Percentiles rank a stretch among this genome's conserved stretches.
These are phyloP conservation scores for Aproaerema taeniolella DNA, from an alignment of 2,888 invertebrate species.

Conservation along the genomic window DNA sequence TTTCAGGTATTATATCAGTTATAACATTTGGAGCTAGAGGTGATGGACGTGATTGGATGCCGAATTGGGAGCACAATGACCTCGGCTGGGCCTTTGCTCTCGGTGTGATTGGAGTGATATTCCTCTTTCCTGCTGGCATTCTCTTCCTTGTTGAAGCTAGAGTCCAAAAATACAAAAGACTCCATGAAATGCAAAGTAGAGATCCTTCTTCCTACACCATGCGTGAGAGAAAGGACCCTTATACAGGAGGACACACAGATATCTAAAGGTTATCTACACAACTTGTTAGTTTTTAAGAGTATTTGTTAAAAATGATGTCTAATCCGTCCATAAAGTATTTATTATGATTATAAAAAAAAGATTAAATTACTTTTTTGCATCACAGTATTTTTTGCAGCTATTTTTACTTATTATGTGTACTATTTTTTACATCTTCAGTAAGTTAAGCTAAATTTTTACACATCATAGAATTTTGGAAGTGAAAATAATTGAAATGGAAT, in stretches of 20 bases:
- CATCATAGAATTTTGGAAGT: too few species aligned
- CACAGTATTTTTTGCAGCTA: too few species aligned
- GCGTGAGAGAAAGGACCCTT: constrained; percentile 79
- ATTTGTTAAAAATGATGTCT: not conserved
- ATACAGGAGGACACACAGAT: constrained; percentile 81
- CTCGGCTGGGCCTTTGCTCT: constrained; percentile 96
- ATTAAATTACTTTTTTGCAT: too few species aligned
- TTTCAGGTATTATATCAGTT: constrained; percentile 89
- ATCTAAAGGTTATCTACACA: constrained; percentile 79
- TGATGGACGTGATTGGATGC: constrained; percentile 96
- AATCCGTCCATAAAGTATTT: not conserved
- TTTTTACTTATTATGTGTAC: too few species aligned
- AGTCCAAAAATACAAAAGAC: constrained; percentile 84
- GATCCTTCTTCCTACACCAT: constrained; percentile 82
- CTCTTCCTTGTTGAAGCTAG: constrained; percentile 91
- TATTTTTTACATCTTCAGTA: too few species aligned
- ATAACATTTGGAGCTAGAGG: constrained; percentile 93
- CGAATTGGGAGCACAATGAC: constrained; percentile 96
- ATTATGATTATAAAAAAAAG: not conserved
- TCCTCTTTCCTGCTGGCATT: constrained; percentile 85
- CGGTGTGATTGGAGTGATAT: constrained; percentile 86
- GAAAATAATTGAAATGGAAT: too few species aligned
- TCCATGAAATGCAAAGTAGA: constrained; percentile 82
- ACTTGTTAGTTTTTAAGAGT: not conserved
- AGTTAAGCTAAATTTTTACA: too few species aligned